Base-by-base conservation (phyloP, 2,113 vertebrate genomes). In the Actenoides lindsayi region DNA sequence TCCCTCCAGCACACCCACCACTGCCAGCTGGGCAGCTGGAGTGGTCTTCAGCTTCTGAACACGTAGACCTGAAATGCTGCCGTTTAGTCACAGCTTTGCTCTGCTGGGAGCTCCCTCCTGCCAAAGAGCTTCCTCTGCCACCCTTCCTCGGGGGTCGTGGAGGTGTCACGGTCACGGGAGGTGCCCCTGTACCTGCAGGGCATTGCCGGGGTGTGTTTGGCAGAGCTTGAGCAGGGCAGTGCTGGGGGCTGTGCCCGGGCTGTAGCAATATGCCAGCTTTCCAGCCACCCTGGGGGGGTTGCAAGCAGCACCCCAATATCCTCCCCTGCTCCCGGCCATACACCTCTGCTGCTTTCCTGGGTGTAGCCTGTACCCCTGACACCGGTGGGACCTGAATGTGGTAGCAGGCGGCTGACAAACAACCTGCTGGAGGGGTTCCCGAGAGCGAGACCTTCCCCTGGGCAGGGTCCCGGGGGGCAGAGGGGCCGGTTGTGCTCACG, bases 381-480 rank as follows among this genome's bases (percentile, higher is more conserved):
- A 8, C 4, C 4, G 1, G 8, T 1, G 71, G 44, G 44, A 53
- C 10, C 50, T 5, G 4, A 7, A 11, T 0, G 8, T 7, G 25
- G 35, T 19, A 16, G 35, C 19, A 3, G 41, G 13, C 5, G 48
- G 28, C 62, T 5, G 31, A 12, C 3, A 20, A 48, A 15, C 62
- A 2, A 2, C 44, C 31, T 4, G 59, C 31, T 1, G 1, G 4
- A 0, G 5, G 46, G 28, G 25, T 2, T 51, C 16, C 42, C 59
- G 7, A 1, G 8, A 1, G 21, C 0, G 0, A 54, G 27, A 33
- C 42, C 27, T 6, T 8, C 74, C 78, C 25, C 53, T 21, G 13
- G 68, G 12, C 28, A 63, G 59, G 35, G 37, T n/a, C 64, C 31
- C 3, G 0, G 54, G 51, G 1, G n/a, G 35, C 18, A 6, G 31